A percentile compares a stretch with the other conserved stretches of the same genome.
These are phyloP conservation scores for Enteromius treurensis DNA, from an alignment of 2,797 vertebrate species.

Conservation along the genomic window DNA sequence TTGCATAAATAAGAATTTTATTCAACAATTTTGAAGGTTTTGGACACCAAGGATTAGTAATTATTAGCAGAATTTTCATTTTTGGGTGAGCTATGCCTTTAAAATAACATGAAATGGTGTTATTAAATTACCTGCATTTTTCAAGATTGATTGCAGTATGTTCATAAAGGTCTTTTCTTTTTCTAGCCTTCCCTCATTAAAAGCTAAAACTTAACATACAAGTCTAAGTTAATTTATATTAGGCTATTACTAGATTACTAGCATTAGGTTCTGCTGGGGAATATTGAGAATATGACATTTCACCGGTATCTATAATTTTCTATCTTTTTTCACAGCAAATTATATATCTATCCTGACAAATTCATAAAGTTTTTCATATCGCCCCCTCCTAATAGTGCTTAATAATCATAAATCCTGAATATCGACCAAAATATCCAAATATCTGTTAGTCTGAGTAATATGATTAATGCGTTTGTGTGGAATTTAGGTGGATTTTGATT, in stretches of 20 bases:
- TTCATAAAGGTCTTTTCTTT: not conserved
- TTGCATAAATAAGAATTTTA: too few species aligned
- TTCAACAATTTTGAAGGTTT: not conserved
- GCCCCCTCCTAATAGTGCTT: not conserved
- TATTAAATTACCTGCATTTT: not conserved
- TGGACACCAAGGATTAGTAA: not conserved
- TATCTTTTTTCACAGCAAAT: too few species aligned
- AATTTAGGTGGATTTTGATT: slow-evolving; percentile 20
- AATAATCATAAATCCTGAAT: not conserved
- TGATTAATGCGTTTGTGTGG: not conserved
- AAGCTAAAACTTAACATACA: not conserved
- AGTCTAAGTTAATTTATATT: not conserved
- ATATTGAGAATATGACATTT: not conserved
- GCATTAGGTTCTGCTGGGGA: not conserved
- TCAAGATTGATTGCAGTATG: not conserved
- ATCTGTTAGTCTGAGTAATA: not conserved
- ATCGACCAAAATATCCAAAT: not conserved
- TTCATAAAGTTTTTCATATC: not conserved
- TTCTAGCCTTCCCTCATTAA: too few species aligned
- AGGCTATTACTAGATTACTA: too few species aligned
- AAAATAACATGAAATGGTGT: not conserved
- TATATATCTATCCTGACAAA: too few species aligned
- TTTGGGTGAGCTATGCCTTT: not conserved
- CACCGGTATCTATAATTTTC: too few species aligned
- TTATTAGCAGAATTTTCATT: not conserved